These are phyloP conservation scores for Carlito syrichta DNA, from an alignment of 2,113 vertebrate species.

Conservation along the genomic window DNA sequence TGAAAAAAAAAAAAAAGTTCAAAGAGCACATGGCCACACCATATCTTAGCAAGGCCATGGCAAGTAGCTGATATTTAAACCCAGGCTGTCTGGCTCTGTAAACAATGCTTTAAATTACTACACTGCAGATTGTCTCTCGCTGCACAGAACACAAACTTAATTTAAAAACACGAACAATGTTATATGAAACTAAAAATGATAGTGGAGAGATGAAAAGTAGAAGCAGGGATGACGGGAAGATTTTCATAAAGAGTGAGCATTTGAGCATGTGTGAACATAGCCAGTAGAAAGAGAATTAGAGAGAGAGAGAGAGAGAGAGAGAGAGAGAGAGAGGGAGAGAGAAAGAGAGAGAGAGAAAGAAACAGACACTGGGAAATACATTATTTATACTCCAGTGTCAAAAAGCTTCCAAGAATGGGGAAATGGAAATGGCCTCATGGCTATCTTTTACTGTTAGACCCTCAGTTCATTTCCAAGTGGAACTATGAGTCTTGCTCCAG, in stretches of 20 bases:
- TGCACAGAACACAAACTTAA: not conserved
- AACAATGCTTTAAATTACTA: not conserved
- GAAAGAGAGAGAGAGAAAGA: not conserved
- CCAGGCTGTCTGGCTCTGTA: not conserved
- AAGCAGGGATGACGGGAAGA: not conserved
- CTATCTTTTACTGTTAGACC: not conserved
- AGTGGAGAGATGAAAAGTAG: not conserved
- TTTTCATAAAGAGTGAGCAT: not conserved
- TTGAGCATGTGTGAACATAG: fast-evolving
- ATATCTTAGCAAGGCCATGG: no score
- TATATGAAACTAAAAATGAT: not conserved
- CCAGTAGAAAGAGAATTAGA: not conserved
- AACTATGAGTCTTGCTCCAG: not conserved
- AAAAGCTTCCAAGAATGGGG: not conserved
- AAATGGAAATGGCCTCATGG: not conserved
- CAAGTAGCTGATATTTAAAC: no score
- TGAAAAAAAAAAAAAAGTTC: no score
- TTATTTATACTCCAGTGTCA: not conserved
- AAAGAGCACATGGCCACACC: no score
- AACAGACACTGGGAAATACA: not conserved
- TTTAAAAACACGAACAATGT: not conserved
- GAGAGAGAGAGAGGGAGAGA: not conserved
- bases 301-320: no score
- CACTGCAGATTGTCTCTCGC: not conserved
- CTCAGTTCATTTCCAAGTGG: not conserved